Base-by-base conservation (phyloP, 2,113 vertebrate genomes). In the Hipposideros armiger region DNA sequence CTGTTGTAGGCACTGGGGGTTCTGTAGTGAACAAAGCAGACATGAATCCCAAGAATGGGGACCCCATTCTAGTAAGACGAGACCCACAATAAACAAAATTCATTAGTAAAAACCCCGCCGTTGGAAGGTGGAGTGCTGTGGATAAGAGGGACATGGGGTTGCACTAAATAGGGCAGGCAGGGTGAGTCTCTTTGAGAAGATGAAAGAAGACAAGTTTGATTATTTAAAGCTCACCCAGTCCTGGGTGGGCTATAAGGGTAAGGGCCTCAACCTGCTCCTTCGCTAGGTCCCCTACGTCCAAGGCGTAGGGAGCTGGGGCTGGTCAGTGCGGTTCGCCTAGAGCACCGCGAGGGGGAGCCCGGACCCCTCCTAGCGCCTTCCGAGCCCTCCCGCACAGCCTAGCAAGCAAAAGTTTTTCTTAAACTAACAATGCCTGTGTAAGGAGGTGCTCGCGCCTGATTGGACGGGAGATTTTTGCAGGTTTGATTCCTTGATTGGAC, bases 401-500 rank as follows among this genome's bases (percentile, higher is more conserved):
- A 56, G 96, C 94, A 95, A 96, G 98, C 98, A 98, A 98, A 98
- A 98, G 98, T 98, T 98, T 98, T 97, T 98, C 98, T 97, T 97
- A 97, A 98, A 98, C 97, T 98, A 98, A 98, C 98, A 98, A 98
- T 96, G 96, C 98, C 95, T 85, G 97, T 6, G 97, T 94, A 88
- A 98, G 98, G 98, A 96, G 98, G 96, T 97, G 97, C 97, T 96
- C 60, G 92, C 69, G 96, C 95, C 97, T 97, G 98, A 98, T 98
- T 98, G 98, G 98, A 89, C 76, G 87, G 92, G 96, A 90, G 97
- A 96, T 97, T 98, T 98, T 97, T 98, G 98, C 97, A 97, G 97
- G 98, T 96, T 98, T 95, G 98, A 96, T 97, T 97, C 96, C 97
- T 97, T 97, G 98, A 98, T 98, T 98, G 98, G 98, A 96, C 98